Evolutionary conservation across 2,797 vertebrate species (phyloP).

Genomic region (Trichosurus vulpecula): DNA sequence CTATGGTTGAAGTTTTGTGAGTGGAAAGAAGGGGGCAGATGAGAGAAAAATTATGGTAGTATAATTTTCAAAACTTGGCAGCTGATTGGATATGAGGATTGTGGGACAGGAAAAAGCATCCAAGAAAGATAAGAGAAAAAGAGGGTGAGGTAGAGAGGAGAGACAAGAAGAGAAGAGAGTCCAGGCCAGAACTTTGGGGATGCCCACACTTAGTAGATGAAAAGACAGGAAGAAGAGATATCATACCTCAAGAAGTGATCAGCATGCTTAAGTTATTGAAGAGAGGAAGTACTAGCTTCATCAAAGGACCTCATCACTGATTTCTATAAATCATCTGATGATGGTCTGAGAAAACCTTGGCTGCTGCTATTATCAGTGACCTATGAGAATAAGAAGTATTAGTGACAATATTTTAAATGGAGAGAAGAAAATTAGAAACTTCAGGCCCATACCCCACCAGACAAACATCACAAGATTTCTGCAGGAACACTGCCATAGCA

Average conservation of each 20-base stretch:
- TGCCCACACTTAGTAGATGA: not conserved
- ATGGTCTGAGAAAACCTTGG: not conserved
- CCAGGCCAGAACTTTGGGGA: not conserved
- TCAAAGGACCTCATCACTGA: not conserved
- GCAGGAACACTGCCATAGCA: constrained; percentile 37
- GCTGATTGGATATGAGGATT: not conserved
- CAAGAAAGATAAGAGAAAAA: not conserved
- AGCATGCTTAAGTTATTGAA: not conserved
- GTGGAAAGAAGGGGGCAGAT: not conserved
- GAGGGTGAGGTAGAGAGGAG: not conserved
- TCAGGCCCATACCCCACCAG: constrained; percentile 28
- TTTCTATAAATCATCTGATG: constrained; percentile 23
- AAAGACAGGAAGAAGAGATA: not conserved
- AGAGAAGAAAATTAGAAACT: constrained; percentile 23
- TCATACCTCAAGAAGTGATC: not conserved
- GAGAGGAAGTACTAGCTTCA: not conserved
- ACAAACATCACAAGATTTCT: constrained; percentile 53
- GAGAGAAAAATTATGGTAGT: not conserved
- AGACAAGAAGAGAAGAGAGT: not conserved
- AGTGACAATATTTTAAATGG: constrained; percentile 39
- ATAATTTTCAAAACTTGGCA: not conserved
- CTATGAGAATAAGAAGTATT: not conserved
- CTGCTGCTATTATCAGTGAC: not conserved
- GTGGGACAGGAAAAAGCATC: not conserved
- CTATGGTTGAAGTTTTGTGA: not conserved